Conservation (phyloP, 2,888 invertebrate genomes). For the Leptopilina myrica region DNA sequence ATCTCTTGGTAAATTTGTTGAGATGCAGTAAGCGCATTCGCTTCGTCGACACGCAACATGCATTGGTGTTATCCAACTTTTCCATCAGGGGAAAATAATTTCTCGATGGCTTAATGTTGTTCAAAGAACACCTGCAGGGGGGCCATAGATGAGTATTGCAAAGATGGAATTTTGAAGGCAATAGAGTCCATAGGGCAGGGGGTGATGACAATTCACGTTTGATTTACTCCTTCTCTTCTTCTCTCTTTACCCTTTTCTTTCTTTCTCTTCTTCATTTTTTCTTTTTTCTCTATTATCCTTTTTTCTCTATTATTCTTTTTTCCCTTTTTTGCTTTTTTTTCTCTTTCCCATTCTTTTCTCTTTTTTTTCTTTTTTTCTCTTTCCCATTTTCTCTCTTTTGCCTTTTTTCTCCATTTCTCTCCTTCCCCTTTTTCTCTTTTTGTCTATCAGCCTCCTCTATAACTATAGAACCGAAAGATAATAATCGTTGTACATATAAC, state of each 20-base stretch:
- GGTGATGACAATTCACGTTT: slow-evolving; percentile 11
- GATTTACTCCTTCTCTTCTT: neutral
- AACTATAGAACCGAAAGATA: slow-evolving; percentile 42
- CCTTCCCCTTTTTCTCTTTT: too few species aligned
- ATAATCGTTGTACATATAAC: slow-evolving; percentile 51
- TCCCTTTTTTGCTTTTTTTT: too few species aligned
- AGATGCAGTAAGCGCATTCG: slow-evolving; percentile 1
- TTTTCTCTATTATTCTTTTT: too few species aligned
- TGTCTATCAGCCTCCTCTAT: too few species aligned
- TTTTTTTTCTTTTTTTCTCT: too few species aligned
- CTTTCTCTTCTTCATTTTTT: too few species aligned
- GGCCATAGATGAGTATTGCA: neutral
- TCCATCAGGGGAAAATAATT: slow-evolving; percentile 20
- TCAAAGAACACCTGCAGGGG: slow-evolving; percentile 2
- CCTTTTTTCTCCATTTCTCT: too few species aligned
- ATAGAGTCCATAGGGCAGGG: neutral
- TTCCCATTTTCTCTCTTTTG: too few species aligned
- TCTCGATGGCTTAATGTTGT: slow-evolving; percentile 1
- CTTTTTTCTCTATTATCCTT: too few species aligned
- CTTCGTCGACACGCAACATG: slow-evolving; percentile 17
- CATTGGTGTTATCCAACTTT: slow-evolving; percentile 8
- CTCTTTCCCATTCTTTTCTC: too few species aligned
- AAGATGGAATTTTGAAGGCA: slow-evolving; percentile 1
- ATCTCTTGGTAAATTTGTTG: slow-evolving; percentile 5
- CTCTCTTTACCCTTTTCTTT: too few species aligned